Percentiles rank a stretch among this genome's conserved stretches.
Evolutionary conservation across 2,113 vertebrate species (phyloP).

Genomic region (Passer montanus): DNA sequence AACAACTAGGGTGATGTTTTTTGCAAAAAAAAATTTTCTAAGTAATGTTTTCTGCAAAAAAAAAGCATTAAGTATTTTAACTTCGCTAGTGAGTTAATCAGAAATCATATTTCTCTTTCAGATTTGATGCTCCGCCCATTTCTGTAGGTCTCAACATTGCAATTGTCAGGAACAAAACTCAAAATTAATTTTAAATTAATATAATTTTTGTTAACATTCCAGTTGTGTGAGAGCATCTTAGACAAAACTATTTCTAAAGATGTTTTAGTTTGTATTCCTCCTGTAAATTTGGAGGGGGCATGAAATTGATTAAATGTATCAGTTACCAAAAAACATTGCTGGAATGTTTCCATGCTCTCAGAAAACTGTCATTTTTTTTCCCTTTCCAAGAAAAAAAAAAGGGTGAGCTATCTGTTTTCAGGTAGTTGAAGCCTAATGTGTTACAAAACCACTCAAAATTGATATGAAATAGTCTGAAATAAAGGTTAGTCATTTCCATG

Average conservation of each 20-base stretch:
- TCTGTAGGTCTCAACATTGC: not conserved
- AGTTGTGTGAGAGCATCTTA: not conserved
- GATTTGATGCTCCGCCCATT: fast-evolving
- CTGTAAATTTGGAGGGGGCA: not conserved
- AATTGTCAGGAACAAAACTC: not conserved
- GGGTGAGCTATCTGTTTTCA: not conserved
- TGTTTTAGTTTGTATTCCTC: not conserved
- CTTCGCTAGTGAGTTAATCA: not conserved
- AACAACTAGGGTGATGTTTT: not conserved
- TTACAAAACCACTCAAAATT: not conserved
- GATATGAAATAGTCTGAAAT: not conserved
- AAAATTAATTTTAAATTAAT: not conserved
- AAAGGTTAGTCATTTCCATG: not conserved
- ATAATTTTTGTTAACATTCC: not conserved
- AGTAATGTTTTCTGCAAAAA: not conserved
- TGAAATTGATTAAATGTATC: not conserved
- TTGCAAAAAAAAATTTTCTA: not conserved
- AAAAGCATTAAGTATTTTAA: not conserved
- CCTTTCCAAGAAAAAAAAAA: not conserved
- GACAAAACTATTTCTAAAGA: not conserved
- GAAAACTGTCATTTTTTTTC: not conserved
- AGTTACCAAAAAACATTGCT: not conserved
- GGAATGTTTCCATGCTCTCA: not conserved
- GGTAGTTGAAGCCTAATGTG: not conserved
- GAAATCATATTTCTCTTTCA: not conserved